Evolutionary conservation across 1,140 invertebrate genomes (phyloP).

Genomic region (Drosophila parabipectinata): DNA sequence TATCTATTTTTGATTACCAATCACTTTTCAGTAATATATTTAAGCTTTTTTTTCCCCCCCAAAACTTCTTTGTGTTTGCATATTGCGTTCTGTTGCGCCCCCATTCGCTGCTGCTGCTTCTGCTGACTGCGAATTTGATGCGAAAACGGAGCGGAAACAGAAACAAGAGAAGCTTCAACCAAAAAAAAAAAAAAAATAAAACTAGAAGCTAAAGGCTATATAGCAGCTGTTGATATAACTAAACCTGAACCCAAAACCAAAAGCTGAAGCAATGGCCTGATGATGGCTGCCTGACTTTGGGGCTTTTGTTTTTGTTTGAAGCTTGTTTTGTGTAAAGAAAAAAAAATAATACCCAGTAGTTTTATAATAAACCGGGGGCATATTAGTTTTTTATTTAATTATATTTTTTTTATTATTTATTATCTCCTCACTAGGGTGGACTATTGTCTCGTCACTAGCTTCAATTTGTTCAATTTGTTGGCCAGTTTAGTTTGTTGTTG

Average conservation of each 20-base stretch:
- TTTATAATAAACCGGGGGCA: not conserved
- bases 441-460: not conserved
- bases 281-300: conserved; percentile 34
- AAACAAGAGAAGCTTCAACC: conserved; percentile 15
- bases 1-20: no score
- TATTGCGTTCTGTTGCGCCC: conserved; percentile 19
- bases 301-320: conserved; percentile 25
- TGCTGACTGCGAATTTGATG: conserved; percentile 8
- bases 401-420: not conserved
- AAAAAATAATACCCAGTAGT: conserved; percentile 1
- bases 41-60: not conserved
- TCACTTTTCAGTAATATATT: not conserved
- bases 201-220: conserved; percentile 25
- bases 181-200: not conserved
- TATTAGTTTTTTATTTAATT: not conserved
- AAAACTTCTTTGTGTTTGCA: conserved; percentile 28
- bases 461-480: conserved; percentile 35
- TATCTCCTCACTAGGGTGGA: not conserved
- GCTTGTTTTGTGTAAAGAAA: conserved; percentile 13
- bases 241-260: not conserved
- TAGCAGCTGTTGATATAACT: conserved; percentile 1
- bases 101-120: not conserved
- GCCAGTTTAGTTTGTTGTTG: conserved; percentile 24
- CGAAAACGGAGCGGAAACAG: conserved; percentile 2
- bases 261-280: conserved; percentile 34